A percentile compares a stretch with the other conserved stretches of the same genome.
Conservation (phyloP, 2,888 invertebrate genomes). For the Calameuta filiformis region DNA sequence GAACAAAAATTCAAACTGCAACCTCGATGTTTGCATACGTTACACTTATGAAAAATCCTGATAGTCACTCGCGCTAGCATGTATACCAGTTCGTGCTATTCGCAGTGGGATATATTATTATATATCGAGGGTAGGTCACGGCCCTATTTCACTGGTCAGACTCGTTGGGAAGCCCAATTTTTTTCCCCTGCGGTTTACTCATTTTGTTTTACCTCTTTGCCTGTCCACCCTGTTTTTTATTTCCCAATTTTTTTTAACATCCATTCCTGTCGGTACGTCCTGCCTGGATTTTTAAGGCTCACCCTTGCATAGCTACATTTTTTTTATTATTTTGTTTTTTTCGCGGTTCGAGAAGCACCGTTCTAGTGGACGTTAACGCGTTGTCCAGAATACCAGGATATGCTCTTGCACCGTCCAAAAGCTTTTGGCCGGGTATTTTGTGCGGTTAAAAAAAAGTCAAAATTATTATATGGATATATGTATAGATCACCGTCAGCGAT, state of each 20-base stretch:
- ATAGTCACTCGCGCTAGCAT: background rate
- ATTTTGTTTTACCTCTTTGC: background rate
- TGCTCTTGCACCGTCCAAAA: background rate
- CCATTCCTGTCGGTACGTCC: background rate
- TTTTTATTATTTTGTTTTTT: background rate
- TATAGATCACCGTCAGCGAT: background rate
- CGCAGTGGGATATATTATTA: background rate
- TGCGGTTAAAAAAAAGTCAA: background rate
- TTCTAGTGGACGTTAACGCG: background rate
- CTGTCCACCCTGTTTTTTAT: background rate
- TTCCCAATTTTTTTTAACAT: background rate
- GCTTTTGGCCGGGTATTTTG: background rate
- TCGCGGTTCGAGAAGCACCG: background rate
- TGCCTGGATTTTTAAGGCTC: background rate
- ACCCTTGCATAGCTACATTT: background rate
- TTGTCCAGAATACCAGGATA: background rate
- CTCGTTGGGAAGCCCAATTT: background rate
- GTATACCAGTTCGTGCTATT: background rate
- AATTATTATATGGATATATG: background rate
- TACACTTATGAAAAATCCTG: background rate
- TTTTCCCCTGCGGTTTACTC: background rate
- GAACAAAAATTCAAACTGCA: background rate
- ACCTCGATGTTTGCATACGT: background rate
- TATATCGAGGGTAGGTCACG: background rate
- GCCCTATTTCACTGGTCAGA: background rate